Conservation (phyloP, 2,888 invertebrate genomes). For the Baronia brevicornis region DNA sequence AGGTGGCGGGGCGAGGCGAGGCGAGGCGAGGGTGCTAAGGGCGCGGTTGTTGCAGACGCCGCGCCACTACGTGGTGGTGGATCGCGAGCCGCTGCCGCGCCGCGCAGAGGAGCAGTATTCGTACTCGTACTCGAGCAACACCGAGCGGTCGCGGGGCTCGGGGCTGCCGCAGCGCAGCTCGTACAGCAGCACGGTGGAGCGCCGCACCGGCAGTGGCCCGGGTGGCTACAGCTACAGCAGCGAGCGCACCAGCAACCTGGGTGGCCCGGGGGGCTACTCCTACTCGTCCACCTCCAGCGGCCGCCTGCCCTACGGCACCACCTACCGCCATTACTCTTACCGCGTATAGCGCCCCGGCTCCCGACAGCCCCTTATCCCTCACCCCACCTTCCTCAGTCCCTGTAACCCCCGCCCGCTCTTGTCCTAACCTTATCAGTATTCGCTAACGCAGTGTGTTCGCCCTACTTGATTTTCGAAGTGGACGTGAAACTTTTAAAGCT, state of each 20-base stretch:
- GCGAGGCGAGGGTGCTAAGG: constrained; percentile 42
- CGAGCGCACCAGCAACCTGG: constrained; percentile 82
- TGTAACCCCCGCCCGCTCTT: constrained; percentile 26
- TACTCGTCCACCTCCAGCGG: constrained; percentile 87
- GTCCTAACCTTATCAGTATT: constrained; percentile 63
- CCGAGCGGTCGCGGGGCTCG: constrained; percentile 65
- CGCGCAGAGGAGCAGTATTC: constrained; percentile 89
- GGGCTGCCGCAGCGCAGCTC: constrained; percentile 77
- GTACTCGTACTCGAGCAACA: constrained; percentile 84
- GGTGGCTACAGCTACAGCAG: constrained; percentile 86
- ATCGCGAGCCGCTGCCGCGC: constrained; percentile 81
- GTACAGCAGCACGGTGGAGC: constrained; percentile 82
- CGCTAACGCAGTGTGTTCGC: constrained; percentile 63
- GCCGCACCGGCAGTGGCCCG: constrained; percentile 80
- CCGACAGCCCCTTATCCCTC: constrained; percentile 33
- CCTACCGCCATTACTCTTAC: constrained; percentile 90
- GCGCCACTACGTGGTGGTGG: constrained; percentile 91
- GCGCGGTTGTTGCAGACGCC: constrained; percentile 85
- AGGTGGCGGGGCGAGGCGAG: constrained; percentile 38
- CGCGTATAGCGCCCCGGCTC: constrained; percentile 80
- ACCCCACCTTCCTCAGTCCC: constrained; percentile 32
- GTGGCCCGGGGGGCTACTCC: constrained; percentile 89
- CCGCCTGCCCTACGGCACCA: constrained; percentile 87
- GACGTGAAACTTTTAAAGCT: constrained; percentile 50
- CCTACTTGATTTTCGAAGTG: constrained; percentile 62